These are phyloP conservation scores for Sarcophaga subvicina DNA, from an alignment of 2,888 invertebrate species.

Conservation along the genomic window DNA sequence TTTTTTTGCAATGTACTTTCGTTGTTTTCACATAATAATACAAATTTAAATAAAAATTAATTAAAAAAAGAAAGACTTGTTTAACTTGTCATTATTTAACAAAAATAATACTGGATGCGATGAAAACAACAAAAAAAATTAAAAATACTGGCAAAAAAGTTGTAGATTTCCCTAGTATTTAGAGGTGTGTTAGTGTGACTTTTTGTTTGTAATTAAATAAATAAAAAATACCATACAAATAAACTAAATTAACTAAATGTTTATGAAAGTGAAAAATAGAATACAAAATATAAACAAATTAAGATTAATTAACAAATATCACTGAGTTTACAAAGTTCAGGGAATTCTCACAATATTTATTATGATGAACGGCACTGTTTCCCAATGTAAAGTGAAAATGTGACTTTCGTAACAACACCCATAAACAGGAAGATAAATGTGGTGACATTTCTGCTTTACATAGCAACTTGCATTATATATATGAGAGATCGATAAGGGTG, in stretches of 20 bases:
- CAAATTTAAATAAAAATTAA: conserved; percentile 11
- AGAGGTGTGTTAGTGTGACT: background rate
- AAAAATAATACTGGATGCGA: background rate
- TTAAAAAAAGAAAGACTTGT: conserved; percentile 17
- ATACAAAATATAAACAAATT: background rate
- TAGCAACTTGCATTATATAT: too few relatives aligned
- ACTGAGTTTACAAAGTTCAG: background rate
- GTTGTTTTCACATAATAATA: background rate
- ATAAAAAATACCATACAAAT: background rate
- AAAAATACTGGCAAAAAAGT: background rate
- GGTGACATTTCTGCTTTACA: too few relatives aligned
- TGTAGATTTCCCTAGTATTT: background rate
- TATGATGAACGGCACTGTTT: background rate
- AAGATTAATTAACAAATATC: background rate
- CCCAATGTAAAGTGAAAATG: background rate
- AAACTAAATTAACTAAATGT: background rate
- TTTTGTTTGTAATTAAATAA: background rate
- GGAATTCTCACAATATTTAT: background rate
- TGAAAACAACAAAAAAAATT: too few relatives aligned
- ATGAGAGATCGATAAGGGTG: too few relatives aligned
- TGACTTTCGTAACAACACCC: too few relatives aligned
- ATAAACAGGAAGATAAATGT: too few relatives aligned
- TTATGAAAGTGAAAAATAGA: background rate
- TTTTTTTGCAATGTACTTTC: background rate
- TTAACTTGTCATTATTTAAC: conserved; percentile 20